Evolutionary conservation across 2,797 vertebrate species (phyloP).

Genomic region (Anabacerthia variegaticeps): DNA sequence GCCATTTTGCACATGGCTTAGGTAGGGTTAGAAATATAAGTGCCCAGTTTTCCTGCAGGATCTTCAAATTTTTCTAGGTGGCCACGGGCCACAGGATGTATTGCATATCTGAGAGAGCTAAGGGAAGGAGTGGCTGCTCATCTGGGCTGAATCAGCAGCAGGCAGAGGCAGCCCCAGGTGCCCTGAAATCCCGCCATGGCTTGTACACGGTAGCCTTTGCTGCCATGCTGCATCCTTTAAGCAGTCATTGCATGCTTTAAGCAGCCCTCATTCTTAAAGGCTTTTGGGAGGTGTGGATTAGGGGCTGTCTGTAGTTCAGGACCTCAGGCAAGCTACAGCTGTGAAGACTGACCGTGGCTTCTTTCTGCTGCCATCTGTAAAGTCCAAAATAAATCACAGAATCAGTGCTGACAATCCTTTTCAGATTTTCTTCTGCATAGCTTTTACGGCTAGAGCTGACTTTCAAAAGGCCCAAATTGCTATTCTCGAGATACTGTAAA

Average conservation of each 20-base stretch:
- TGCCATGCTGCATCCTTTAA: not conserved
- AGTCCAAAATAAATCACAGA: not conserved
- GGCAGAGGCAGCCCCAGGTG: not conserved
- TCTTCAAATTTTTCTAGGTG: not conserved
- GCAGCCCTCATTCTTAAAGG: not conserved
- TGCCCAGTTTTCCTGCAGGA: not conserved
- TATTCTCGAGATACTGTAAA: not conserved
- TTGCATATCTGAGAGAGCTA: not conserved
- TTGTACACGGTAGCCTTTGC: rapidly evolving
- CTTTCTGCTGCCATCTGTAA: not conserved
- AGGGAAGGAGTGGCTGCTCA: not conserved
- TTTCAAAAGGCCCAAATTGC: not conserved
- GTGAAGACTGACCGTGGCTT: rapidly evolving
- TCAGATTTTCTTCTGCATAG: not conserved
- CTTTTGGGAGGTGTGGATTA: not conserved
- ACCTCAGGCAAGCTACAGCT: not conserved
- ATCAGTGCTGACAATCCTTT: not conserved
- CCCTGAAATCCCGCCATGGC: not conserved
- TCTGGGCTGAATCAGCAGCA: not conserved
- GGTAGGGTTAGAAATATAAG: not conserved
- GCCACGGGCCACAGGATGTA: not conserved
- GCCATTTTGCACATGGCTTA: not conserved
- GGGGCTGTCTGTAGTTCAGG: not conserved
- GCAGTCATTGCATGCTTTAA: not conserved
- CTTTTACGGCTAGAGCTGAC: not conserved